Percentiles rank a stretch among this genome's conserved stretches.
phyloP scores from a whole-genome alignment of 2,888 invertebrate species.

The Nephrotoma appendiculata region DNA sequence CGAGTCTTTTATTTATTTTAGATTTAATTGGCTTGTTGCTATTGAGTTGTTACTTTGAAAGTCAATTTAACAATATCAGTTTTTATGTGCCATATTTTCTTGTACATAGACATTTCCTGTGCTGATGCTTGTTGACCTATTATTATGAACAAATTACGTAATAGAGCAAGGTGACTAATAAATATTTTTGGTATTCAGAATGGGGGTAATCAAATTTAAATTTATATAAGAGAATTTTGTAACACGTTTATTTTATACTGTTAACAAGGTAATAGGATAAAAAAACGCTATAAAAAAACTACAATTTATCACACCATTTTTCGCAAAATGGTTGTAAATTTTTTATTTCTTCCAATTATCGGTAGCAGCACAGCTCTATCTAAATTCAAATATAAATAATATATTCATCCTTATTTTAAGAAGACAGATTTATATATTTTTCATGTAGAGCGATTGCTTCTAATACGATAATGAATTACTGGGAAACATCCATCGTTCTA shows the following conservation, averaged over 20 bases:
- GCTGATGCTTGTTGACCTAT: neutral
- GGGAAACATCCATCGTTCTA: neutral
- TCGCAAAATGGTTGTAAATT: neutral
- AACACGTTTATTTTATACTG: neutral
- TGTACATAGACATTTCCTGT: neutral
- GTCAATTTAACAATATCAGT: neutral
- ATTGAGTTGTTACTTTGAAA: neutral
- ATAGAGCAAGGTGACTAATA: neutral
- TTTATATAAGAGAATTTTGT: neutral
- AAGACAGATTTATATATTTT: neutral
- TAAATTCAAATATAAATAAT: neutral
- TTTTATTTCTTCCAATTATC: neutral
- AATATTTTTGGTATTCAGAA: neutral
- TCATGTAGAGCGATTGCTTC: neutral
- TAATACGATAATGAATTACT: neutral
- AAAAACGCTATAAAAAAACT: neutral
- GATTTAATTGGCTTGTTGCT: neutral
- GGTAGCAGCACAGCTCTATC: neutral
- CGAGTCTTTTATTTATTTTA: neutral
- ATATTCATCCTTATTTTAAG: neutral
- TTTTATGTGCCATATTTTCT: neutral
- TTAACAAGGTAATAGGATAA: neutral
- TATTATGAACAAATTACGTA: neutral
- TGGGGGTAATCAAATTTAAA: neutral
- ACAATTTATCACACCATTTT: neutral